Conservation (phyloP, 2,888 invertebrate genomes). For the Kryphioiulus occultus region DNA sequence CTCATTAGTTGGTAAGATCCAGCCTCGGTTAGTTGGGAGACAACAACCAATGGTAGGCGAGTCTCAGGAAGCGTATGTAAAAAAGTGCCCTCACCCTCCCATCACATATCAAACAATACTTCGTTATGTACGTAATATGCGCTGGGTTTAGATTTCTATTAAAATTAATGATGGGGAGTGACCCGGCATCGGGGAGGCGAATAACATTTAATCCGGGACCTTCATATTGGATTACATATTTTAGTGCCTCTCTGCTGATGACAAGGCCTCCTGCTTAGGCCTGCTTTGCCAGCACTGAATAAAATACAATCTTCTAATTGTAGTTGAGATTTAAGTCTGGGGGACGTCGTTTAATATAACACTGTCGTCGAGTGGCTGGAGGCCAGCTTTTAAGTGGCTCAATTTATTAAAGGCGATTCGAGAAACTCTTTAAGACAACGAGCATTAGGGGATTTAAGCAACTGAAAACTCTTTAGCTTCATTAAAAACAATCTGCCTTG, state of each 20-base stretch:
- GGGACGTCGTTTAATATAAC: neutral
- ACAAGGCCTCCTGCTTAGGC: neutral
- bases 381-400: neutral
- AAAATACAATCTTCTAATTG: constrained; percentile 21
- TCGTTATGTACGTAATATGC: constrained; percentile 41
- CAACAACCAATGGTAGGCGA: constrained; percentile 21
- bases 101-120: constrained; percentile 42
- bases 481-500: too few relatives aligned
- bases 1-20: constrained; percentile 45
- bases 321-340: neutral
- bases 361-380: neutral
- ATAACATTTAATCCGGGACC: constrained; percentile 19
- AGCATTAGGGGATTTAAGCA: too few relatives aligned
- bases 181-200: constrained; percentile 9
- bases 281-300: neutral
- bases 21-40: constrained; percentile 3
- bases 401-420: neutral
- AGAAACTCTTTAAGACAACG: too few relatives aligned
- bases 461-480: too few relatives aligned
- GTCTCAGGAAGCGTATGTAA: constrained; percentile 13
- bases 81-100: constrained; percentile 10
- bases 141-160: constrained; percentile 43
- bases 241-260: constrained; percentile 4
- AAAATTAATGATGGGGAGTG: constrained; percentile 45
- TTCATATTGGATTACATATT: neutral